A percentile compares a stretch with the other conserved stretches of the same genome.
These are phyloP conservation scores for Dallia pectoralis DNA, from an alignment of 2,797 vertebrate species.

Conservation along the genomic window DNA sequence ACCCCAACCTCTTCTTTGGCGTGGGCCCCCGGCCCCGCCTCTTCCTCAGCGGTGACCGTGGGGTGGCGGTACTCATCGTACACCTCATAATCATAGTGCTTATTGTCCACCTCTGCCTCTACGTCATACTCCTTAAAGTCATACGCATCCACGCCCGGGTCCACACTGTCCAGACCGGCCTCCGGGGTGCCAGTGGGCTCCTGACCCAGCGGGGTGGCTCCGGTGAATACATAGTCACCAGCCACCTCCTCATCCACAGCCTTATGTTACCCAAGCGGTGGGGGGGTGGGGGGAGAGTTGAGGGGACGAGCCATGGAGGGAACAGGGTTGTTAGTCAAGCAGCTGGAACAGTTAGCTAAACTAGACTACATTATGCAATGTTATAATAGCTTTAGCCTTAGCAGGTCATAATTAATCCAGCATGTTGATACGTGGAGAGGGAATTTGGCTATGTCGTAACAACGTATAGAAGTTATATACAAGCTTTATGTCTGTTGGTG, in stretches of 20 bases:
- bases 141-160: constrained; percentile 63
- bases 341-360: constrained; percentile 55
- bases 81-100: constrained; percentile 87
- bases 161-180: constrained; percentile 59
- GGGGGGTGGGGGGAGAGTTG: constrained; percentile 8
- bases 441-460: constrained; percentile 47
- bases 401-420: constrained; percentile 55
- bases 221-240: constrained; percentile 83
- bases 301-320: constrained; percentile 74
- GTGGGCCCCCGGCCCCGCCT: constrained; percentile 92
- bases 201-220: constrained; percentile 78
- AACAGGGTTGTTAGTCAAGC: constrained; percentile 88
- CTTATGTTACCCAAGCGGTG: constrained; percentile 80
- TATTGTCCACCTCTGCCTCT: constrained; percentile 71
- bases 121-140: constrained; percentile 80
- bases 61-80: constrained; percentile 92
- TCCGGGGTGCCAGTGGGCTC: constrained; percentile 74
- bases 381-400: constrained; percentile 55
- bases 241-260: constrained; percentile 84
- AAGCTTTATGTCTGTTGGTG: not conserved
- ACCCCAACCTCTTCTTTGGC: constrained; percentile 95
- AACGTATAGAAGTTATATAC: constrained; percentile 50
- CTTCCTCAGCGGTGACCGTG: constrained; percentile 76
- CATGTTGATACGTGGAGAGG: constrained; percentile 38
- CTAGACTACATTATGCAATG: constrained; percentile 45